A percentile compares a stretch with the other conserved stretches of the same genome.
These are phyloP conservation scores for Acomys russatus DNA, from an alignment of 2,797 vertebrate genomes.

Conservation along the genomic window DNA sequence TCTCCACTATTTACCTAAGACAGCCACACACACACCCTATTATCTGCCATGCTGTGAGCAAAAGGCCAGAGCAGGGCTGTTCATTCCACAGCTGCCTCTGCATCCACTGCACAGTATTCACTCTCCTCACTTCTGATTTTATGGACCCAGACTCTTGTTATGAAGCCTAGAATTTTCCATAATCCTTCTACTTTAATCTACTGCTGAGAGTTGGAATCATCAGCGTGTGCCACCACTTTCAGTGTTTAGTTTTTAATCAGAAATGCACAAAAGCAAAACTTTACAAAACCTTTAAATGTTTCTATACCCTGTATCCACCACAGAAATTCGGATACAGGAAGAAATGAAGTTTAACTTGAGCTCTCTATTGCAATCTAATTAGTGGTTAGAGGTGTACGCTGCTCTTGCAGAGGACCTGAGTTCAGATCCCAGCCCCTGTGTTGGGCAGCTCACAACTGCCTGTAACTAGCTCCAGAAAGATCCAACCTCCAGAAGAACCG, in stretches of 20 bases:
- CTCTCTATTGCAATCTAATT: not conserved
- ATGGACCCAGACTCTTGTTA: not conserved
- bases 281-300: constrained; percentile 28
- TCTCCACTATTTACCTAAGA: constrained; percentile 48
- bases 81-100: not conserved
- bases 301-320: not conserved
- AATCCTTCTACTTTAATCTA: not conserved
- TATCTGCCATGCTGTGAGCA: not conserved
- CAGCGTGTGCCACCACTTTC: not conserved
- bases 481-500: not conserved
- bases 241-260: not conserved
- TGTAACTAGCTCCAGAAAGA: not conserved
- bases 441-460: not conserved
- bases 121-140: not conserved
- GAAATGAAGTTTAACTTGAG: constrained; percentile 30
- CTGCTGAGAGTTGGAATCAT: not conserved
- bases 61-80: not conserved
- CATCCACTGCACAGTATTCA: not conserved
- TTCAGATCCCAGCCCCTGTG: not conserved
- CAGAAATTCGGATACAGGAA: constrained; percentile 25
- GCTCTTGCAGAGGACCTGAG: not conserved
- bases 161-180: not conserved
- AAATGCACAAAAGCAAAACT: constrained; percentile 22
- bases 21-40: not conserved
- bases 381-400: not conserved